Percentiles rank a stretch among this genome's conserved stretches.
Conservation (phyloP, 1,140 invertebrate genomes). For the Ctenoplectra terminalis region DNA sequence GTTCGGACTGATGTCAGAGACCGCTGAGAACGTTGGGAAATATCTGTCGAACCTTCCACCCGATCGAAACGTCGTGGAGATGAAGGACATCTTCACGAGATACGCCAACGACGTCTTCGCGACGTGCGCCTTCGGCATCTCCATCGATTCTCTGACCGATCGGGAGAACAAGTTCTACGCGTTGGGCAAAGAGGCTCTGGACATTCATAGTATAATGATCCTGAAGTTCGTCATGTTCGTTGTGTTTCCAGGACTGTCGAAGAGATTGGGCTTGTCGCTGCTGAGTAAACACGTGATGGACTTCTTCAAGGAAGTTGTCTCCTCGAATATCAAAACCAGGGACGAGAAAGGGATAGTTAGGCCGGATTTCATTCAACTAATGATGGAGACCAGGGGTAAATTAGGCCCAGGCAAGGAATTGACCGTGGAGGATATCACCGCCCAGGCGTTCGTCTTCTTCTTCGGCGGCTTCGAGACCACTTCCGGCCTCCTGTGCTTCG, state of each 20-base stretch:
- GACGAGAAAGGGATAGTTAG: conserved; percentile 61
- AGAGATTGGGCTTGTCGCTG: background rate
- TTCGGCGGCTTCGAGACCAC: too few relatives aligned
- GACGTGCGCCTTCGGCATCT: conserved; percentile 69
- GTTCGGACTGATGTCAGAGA: conserved; percentile 66
- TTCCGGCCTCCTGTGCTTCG: too few relatives aligned
- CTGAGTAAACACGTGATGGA: background rate
- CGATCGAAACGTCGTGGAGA: conserved; percentile 13
- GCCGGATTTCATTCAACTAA: too few relatives aligned
- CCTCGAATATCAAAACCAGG: conserved; percentile 4
- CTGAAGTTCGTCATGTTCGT: conserved; percentile 34
- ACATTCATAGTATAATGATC: background rate
- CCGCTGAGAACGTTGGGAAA: conserved; percentile 37
- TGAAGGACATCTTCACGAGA: conserved; percentile 72
- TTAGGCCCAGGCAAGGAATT: too few relatives aligned
- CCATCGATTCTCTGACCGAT: conserved; percentile 63
- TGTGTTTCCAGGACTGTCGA: conserved; percentile 5
- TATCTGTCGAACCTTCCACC: conserved; percentile 64
- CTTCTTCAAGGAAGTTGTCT: conserved; percentile 51
- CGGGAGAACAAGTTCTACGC: conserved; percentile 72
- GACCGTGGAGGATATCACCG: too few relatives aligned
- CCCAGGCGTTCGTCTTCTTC: too few relatives aligned
- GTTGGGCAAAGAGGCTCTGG: background rate
- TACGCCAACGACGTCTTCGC: conserved; percentile 86
- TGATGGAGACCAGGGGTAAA: too few relatives aligned